phyloP scores from a whole-genome alignment of 2,888 invertebrate genomes.

The Scaptomyza reducta region DNA sequence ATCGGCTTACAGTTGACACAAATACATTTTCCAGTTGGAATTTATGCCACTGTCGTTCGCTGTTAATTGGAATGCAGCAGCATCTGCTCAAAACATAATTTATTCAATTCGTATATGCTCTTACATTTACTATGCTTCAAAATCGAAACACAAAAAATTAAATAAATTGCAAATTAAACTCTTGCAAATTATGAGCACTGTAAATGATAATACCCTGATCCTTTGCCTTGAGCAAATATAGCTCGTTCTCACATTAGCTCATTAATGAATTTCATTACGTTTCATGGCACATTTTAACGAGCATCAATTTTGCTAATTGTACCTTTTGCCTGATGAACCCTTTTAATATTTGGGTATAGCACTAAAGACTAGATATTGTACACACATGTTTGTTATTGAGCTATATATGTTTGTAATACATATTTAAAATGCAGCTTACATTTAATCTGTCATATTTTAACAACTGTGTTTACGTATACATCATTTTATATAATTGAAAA shows the following conservation, averaged over 20 bases:
- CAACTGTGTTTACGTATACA: neutral
- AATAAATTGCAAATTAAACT: conserved; percentile 46
- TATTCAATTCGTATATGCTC: conserved; percentile 43
- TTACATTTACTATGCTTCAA: conserved; percentile 29
- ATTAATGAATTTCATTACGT: conserved; percentile 61
- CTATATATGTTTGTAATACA: neutral
- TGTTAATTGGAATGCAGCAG: conserved; percentile 69
- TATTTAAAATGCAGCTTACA: neutral
- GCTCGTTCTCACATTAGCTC: conserved; percentile 31
- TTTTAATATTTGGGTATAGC: conserved; percentile 5
- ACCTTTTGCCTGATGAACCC: conserved; percentile 43
- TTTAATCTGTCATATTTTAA: neutral
- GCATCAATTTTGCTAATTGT: conserved; percentile 57
- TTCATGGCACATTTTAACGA: conserved; percentile 28
- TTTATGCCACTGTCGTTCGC: conserved; percentile 50
- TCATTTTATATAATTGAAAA: neutral
- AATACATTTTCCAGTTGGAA: conserved; percentile 58
- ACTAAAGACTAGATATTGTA: neutral
- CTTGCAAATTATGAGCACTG: conserved; percentile 10
- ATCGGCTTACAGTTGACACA: conserved; percentile 70
- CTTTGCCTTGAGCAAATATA: neutral
- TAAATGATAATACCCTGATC: conserved; percentile 17
- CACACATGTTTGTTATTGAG: neutral
- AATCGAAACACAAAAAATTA: neutral
- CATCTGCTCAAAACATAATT: conserved; percentile 72